phyloP scores from a whole-genome alignment of 92 coral and sea anemone species.

The Pocillopora grandis region DNA sequence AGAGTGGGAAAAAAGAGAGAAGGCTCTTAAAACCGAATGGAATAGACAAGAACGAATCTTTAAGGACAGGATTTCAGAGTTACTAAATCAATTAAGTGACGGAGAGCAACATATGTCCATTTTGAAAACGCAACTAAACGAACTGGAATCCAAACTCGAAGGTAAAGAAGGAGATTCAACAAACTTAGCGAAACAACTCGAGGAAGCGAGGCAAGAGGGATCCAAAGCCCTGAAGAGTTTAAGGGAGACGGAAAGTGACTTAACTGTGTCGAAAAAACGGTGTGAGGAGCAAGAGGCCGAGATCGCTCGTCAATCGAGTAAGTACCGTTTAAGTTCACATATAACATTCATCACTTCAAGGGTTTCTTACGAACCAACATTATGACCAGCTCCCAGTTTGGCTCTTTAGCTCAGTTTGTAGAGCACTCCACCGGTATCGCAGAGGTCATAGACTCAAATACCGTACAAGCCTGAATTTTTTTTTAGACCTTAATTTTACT shows the following conservation, averaged over 20 bases:
- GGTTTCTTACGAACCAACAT: background rate
- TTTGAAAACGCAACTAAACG: conserved; percentile 62
- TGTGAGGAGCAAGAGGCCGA: conserved; percentile 82
- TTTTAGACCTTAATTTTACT: too few relatives aligned
- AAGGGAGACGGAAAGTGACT: conserved; percentile 69
- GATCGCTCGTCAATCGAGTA: conserved; percentile 81
- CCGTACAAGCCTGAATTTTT: too few relatives aligned
- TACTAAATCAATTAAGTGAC: conserved; percentile 74
- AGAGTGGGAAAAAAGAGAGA: conserved; percentile 76
- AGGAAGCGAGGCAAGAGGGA: conserved; percentile 61
- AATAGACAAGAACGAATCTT: conserved; percentile 86
- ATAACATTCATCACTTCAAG: too few relatives aligned
- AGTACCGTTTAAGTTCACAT: conserved; percentile 14
- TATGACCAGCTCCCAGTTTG: too few relatives aligned
- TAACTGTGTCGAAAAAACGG: conserved; percentile 73
- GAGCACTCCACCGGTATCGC: too few relatives aligned
- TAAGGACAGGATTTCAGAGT: conserved; percentile 92
- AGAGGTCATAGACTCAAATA: too few relatives aligned
- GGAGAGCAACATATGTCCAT: conserved; percentile 69
- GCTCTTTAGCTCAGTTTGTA: too few relatives aligned
- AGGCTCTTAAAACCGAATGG: conserved; percentile 69
- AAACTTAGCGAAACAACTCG: conserved; percentile 59
- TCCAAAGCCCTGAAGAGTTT: conserved; percentile 71
- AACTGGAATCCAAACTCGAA: conserved; percentile 54
- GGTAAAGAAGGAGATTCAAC: conserved; percentile 58